A percentile compares a stretch with the other conserved stretches of the same genome.
phyloP scores from a whole-genome alignment of 2,888 invertebrate genomes.

The Leptarthrus brevirostris region DNA sequence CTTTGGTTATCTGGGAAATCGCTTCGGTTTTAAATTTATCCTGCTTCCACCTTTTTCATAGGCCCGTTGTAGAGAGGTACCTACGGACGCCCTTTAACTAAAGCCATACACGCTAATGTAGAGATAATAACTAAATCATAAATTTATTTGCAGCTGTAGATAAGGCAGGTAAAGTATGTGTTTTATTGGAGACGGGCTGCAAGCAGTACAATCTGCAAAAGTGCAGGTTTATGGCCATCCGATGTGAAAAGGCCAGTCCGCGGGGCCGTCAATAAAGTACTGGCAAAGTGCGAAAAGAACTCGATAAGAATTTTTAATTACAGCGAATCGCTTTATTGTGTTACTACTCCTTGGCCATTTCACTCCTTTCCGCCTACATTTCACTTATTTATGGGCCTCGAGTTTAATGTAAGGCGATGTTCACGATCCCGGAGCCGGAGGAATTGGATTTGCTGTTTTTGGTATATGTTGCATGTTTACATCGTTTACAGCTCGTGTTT shows the following conservation, averaged over 20 bases:
- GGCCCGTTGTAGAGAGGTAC: too few relatives aligned
- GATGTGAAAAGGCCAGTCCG: neutral
- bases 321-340: conserved; percentile 54
- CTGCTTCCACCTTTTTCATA: neutral
- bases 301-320: conserved; percentile 49
- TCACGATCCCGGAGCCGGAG: conserved; percentile 2
- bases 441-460: conserved; percentile 42
- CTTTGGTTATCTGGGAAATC: conserved; percentile 27
- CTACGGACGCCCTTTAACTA: too few relatives aligned
- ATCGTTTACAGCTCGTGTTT: conserved; percentile 49
- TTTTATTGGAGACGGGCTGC: conserved; percentile 18
- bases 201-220: neutral
- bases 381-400: conserved; percentile 55
- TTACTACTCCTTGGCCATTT: conserved; percentile 56
- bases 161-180: conserved; percentile 40
- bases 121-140: conserved; percentile 47
- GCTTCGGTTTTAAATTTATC: neutral
- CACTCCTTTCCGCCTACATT: conserved; percentile 57
- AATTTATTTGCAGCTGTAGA: conserved; percentile 33
- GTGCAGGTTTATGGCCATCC: conserved; percentile 10
- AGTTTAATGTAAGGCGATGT: conserved; percentile 48
- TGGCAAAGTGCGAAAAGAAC: conserved; percentile 43
- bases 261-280: conserved; percentile 22
- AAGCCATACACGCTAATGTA: conserved; percentile 29
- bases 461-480: conserved; percentile 47